A percentile compares a stretch with the other conserved stretches of the same genome.
phyloP scores from a whole-genome alignment of 1,140 invertebrate species.

The Macrobrachium rosenbergii region DNA sequence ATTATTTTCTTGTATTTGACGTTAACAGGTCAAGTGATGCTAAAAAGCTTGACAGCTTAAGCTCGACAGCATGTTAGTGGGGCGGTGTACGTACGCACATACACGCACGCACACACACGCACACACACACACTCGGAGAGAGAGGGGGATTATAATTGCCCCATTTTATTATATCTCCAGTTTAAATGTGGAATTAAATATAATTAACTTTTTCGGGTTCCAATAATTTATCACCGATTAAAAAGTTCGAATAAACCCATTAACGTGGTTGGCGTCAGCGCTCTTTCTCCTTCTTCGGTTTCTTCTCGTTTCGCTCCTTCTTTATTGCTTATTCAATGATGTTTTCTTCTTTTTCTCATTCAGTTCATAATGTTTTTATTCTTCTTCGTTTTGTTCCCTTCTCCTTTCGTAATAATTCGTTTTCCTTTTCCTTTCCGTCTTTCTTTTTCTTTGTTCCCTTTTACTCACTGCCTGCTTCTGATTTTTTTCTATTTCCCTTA shows the following conservation, averaged over 20 bases:
- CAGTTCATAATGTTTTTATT: background rate
- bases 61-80: background rate
- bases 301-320: background rate
- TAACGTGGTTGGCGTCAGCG: background rate
- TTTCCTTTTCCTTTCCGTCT: background rate
- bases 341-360: background rate
- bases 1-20: no score
- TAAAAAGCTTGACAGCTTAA: background rate
- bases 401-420: background rate
- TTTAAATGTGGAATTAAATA: slow-evolving; percentile 37
- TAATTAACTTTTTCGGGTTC: slow-evolving; percentile 39
- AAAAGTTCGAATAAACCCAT: background rate
- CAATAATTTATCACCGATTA: slow-evolving; percentile 37
- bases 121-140: background rate
- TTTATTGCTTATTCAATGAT: background rate
- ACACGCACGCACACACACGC: slow-evolving; percentile 23
- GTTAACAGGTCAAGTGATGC: no score
- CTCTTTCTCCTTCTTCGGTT: background rate
- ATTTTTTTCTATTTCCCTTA: background rate
- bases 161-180: background rate
- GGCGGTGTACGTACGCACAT: background rate
- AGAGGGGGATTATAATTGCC: background rate
- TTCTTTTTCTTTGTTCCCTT: background rate
- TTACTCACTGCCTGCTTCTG: no score
- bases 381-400: background rate